Conservation (phyloP, 2,797 vertebrate genomes). For the Craterocephalus amniculus region DNA sequence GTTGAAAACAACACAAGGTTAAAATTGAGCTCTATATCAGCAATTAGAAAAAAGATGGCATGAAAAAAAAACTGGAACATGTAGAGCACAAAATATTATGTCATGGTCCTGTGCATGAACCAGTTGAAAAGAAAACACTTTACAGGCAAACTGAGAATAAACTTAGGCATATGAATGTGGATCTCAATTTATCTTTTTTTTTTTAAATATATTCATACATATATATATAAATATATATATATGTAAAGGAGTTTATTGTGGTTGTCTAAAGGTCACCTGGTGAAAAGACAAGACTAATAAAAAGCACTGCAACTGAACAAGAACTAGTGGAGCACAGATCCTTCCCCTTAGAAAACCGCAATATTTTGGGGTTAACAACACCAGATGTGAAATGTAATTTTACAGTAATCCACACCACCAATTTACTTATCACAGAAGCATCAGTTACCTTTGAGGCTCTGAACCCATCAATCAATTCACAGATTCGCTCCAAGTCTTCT, state of each 20-base stretch:
- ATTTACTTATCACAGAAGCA: background rate
- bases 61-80: background rate
- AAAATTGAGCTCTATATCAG: too few species aligned
- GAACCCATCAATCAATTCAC: constrained; percentile 88
- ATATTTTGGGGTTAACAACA: background rate
- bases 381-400: background rate
- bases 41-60: background rate
- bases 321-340: background rate
- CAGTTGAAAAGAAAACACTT: background rate
- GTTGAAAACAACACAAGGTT: background rate
- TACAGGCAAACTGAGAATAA: background rate
- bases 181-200: background rate
- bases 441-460: constrained; percentile 91
- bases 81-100: too few species aligned
- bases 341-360: background rate
- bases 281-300: constrained; percentile 1
- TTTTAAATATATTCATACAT: too few species aligned
- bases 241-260: background rate
- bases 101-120: too few species aligned
- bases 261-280: background rate
- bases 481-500: constrained; percentile 74
- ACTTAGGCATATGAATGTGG: background rate
- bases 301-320: background rate
- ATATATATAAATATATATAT: background rate
- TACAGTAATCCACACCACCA: background rate